Evolutionary conservation across 2,888 invertebrate genomes (phyloP).

Genomic region (Galeopsomyia nigrocyanea): DNA sequence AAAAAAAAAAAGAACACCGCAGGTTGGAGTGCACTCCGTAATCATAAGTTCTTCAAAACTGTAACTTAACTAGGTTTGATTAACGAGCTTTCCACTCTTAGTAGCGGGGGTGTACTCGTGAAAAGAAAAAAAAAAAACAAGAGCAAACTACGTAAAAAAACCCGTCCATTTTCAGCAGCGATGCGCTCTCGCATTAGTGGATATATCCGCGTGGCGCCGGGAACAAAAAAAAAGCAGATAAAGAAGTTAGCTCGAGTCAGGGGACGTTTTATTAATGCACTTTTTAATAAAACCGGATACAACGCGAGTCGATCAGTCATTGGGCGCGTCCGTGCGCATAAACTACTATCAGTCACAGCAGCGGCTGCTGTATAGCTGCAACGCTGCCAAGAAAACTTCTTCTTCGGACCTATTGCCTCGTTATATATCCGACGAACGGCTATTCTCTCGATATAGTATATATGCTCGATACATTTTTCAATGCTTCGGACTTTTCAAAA

Average conservation of each 20-base stretch:
- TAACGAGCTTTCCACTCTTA: too few species aligned
- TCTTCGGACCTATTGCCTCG: neutral
- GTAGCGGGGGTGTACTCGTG: too few species aligned
- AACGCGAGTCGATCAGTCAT: constrained; percentile 16
- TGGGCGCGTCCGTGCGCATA: neutral
- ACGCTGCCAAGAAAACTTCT: constrained; percentile 40
- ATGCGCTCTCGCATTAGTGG: too few species aligned
- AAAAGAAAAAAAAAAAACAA: too few species aligned
- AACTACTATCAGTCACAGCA: constrained; percentile 26
- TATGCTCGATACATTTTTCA: constrained; percentile 7
- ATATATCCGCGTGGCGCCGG: too few species aligned
- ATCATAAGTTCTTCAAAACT: too few species aligned
- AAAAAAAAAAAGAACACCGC: neutral
- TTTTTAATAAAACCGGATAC: constrained; percentile 28
- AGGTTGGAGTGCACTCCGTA: too few species aligned
- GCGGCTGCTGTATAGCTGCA: too few species aligned
- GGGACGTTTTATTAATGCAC: constrained; percentile 20
- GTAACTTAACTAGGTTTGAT: too few species aligned
- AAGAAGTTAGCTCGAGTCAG: neutral
- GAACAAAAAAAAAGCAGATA: too few species aligned
- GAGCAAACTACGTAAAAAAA: too few species aligned
- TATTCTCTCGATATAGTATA: neutral
- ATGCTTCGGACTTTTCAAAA: neutral
- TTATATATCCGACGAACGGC: neutral
- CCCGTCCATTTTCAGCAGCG: too few species aligned